A percentile compares a stretch with the other conserved stretches of the same genome.
Evolutionary conservation across 53 echinoderm and acorn worm species (phyloP).

Genomic region (Patiria pectinifera): DNA sequence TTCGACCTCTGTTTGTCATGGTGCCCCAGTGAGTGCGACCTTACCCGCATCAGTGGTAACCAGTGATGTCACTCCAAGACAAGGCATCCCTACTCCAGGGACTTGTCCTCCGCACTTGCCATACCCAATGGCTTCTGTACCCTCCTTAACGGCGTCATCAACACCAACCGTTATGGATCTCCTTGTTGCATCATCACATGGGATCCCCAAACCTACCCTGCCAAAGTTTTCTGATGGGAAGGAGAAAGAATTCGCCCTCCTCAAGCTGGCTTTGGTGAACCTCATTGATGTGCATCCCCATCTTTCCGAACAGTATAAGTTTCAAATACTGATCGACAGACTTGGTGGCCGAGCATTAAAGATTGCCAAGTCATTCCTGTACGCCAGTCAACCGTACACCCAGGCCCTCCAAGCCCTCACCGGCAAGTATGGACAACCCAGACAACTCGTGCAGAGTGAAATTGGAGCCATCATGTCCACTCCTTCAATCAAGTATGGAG

Average conservation of each 20-base stretch:
- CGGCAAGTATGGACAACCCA: conserved; percentile 14
- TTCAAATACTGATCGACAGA: conserved; percentile 26
- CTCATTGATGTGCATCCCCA: conserved; percentile 5
- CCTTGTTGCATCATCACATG: conserved; percentile 21
- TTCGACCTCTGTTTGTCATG: too few relatives aligned
- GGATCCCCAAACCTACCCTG: conserved; percentile 14
- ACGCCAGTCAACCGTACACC: conserved; percentile 19
- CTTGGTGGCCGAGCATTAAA: conserved; percentile 16
- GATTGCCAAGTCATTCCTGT: conserved; percentile 20
- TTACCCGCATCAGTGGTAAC: not conserved
- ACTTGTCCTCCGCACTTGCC: not conserved
- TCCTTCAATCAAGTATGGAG: conserved; percentile 20
- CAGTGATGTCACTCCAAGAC: conserved; percentile 8
- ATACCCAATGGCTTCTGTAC: not conserved
- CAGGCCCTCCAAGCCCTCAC: not conserved
- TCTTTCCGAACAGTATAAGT: conserved; percentile 34
- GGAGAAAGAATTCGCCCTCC: conserved; percentile 27
- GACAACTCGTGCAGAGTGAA: conserved; percentile 3
- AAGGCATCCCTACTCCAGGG: not conserved
- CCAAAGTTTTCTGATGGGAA: conserved; percentile 14
- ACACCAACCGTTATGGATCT: conserved; percentile 32
- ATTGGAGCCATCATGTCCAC: conserved; percentile 13
- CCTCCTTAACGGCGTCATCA: not conserved
- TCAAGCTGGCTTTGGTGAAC: conserved; percentile 10
- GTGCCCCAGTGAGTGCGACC: too few relatives aligned